Evolutionary conservation across 2,113 vertebrate genomes (phyloP).

Genomic region (Ophthalmolycus amberensis): DNA sequence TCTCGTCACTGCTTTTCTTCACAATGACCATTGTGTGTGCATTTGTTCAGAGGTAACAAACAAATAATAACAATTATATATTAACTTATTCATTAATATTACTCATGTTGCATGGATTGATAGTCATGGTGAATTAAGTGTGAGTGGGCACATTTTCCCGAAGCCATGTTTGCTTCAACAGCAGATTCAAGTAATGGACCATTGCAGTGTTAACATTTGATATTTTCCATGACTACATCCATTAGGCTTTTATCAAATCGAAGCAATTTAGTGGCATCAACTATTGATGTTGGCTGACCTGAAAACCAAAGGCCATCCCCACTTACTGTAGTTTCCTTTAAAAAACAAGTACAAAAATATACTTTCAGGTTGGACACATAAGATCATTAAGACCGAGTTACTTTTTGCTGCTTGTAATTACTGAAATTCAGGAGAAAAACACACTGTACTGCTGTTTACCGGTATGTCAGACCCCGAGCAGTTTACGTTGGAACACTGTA

Average conservation of each 20-base stretch:
- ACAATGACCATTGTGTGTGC: constrained; percentile 34
- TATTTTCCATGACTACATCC: not conserved
- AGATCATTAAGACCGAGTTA: constrained; percentile 12
- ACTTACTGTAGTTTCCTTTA: constrained; percentile 2
- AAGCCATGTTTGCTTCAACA: not conserved
- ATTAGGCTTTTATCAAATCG: constrained; percentile 1
- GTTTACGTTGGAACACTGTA: constrained; percentile 5
- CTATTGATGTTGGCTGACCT: not conserved
- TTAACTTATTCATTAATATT: not conserved
- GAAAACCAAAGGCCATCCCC: not conserved
- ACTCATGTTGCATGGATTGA: constrained; percentile 7
- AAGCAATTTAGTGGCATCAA: constrained; percentile 9
- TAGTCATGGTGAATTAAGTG: constrained; percentile 1
- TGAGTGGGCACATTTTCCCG: not conserved
- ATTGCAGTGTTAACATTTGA: not conserved
- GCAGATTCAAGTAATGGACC: constrained; percentile 1
- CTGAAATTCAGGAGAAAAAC: not conserved
- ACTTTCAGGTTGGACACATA: constrained; percentile 19
- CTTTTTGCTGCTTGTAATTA: constrained; percentile 13
- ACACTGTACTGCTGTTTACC: not conserved
- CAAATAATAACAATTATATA: constrained; percentile 4
- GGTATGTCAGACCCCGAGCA: not conserved
- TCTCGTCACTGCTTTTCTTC: constrained; percentile 29
- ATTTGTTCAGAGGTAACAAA: constrained; percentile 23
- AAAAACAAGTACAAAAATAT: constrained; percentile 69